Conservation (phyloP, 2,888 invertebrate genomes). For the Deilephila elpenor region DNA sequence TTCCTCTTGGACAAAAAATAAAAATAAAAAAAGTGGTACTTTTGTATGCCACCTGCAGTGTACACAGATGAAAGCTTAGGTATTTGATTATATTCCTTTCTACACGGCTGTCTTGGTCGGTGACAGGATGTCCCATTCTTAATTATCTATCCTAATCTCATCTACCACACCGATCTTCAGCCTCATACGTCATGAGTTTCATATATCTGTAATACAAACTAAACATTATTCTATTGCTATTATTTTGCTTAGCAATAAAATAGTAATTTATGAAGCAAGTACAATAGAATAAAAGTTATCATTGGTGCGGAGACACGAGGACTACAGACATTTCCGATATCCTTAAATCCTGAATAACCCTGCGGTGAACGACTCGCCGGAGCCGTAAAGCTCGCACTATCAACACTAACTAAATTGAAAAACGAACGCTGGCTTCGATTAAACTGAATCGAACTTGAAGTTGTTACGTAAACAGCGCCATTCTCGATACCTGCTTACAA, state of each 20-base stretch:
- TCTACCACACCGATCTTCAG: too few species aligned
- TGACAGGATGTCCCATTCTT: too few species aligned
- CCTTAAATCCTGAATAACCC: conserved; percentile 53
- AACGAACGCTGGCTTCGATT: conserved; percentile 48
- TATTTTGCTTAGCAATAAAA: neutral
- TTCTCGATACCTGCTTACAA: neutral
- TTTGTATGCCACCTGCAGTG: too few species aligned
- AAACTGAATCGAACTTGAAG: conserved; percentile 37
- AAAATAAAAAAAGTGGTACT: too few species aligned
- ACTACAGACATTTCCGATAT: conserved; percentile 56
- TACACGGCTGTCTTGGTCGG: too few species aligned
- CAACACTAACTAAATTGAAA: conserved; percentile 58
- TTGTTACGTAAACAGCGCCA: conserved; percentile 12
- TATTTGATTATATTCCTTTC: too few species aligned
- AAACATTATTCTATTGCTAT: too few species aligned
- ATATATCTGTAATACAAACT: too few species aligned
- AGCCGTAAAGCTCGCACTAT: conserved; percentile 58
- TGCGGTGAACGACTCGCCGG: conserved; percentile 50
- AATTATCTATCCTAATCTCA: too few species aligned
- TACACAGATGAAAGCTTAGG: too few species aligned
- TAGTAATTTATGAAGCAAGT: conserved; percentile 28
- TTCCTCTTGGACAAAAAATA: too few species aligned
- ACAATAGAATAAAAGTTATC: conserved; percentile 38
- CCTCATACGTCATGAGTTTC: too few species aligned
- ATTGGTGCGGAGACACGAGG: conserved; percentile 50